These are phyloP conservation scores for Xyrauchen texanus DNA, from an alignment of 2,113 vertebrate species.

Conservation along the genomic window DNA sequence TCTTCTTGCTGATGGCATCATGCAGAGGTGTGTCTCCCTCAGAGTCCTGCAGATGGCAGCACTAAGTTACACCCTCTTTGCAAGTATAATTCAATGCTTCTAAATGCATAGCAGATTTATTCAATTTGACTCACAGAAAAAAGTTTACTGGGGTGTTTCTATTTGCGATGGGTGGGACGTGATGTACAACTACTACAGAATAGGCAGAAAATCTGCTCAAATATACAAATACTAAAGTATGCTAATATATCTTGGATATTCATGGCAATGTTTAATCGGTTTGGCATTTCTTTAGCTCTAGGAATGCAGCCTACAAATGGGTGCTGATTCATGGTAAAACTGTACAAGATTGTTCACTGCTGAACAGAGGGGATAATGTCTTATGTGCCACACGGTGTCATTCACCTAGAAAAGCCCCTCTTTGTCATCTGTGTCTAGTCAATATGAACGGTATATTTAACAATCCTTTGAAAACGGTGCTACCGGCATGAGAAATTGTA, in stretches of 20 bases:
- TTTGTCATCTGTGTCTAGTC: neutral
- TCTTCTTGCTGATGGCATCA: slow-evolving; percentile 98
- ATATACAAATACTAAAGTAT: too few relatives aligned
- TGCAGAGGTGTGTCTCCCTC: slow-evolving; percentile 97
- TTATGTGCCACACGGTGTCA: neutral
- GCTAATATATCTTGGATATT: too few relatives aligned
- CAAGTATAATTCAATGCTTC: neutral
- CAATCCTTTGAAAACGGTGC: too few relatives aligned
- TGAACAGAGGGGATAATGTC: neutral
- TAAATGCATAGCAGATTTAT: neutral
- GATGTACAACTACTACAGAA: too few relatives aligned
- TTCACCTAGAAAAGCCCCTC: neutral
- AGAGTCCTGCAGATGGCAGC: slow-evolving; percentile 81
- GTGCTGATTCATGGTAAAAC: slow-evolving; percentile 6
- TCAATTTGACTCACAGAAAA: neutral
- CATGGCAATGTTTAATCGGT: too few relatives aligned
- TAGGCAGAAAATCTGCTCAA: too few relatives aligned
- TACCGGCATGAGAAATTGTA: too few relatives aligned
- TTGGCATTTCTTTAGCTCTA: too few relatives aligned
- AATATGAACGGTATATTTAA: too few relatives aligned
- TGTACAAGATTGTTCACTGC: neutral
- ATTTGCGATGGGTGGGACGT: neutral
- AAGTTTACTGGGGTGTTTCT: neutral
- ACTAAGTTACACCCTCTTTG: neutral
- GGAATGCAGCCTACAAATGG: too few relatives aligned